Conservation (phyloP, 1,140 invertebrate species). For the Teleogryllus occipitalis region DNA sequence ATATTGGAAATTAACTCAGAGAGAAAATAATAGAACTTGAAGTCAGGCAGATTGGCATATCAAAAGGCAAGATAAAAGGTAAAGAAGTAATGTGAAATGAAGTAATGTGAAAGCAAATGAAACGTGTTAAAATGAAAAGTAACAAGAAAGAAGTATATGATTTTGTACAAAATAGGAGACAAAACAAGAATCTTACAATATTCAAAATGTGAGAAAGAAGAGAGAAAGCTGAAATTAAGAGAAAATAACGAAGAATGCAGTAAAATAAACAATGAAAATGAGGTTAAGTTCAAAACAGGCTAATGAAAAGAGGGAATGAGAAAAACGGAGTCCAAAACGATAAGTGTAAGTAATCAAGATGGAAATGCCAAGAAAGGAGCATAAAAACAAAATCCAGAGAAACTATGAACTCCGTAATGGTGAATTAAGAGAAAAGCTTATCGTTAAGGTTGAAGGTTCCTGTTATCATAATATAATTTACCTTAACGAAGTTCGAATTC, state of each 20-base stretch:
- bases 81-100: background rate
- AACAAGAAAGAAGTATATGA: background rate
- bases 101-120: background rate
- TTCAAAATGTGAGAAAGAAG: background rate
- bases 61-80: background rate
- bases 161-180: background rate
- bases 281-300: background rate
- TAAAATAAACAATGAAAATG: background rate
- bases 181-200: background rate
- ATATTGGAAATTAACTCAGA: too few relatives aligned
- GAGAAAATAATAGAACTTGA: too few relatives aligned
- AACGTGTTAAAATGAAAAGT: background rate
- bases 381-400: background rate
- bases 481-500: too few relatives aligned
- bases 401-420: too few relatives aligned
- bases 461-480: too few relatives aligned
- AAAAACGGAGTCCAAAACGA: background rate
- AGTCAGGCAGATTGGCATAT: too few relatives aligned
- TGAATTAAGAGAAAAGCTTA: too few relatives aligned
- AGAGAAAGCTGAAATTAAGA: background rate
- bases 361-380: background rate
- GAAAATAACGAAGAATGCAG: background rate
- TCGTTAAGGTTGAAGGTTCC: too few relatives aligned
- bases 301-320: background rate
- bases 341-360: background rate